A percentile compares a stretch with the other conserved stretches of the same genome.
phyloP scores from a whole-genome alignment of 2,797 vertebrate species.

The Otus scops region DNA sequence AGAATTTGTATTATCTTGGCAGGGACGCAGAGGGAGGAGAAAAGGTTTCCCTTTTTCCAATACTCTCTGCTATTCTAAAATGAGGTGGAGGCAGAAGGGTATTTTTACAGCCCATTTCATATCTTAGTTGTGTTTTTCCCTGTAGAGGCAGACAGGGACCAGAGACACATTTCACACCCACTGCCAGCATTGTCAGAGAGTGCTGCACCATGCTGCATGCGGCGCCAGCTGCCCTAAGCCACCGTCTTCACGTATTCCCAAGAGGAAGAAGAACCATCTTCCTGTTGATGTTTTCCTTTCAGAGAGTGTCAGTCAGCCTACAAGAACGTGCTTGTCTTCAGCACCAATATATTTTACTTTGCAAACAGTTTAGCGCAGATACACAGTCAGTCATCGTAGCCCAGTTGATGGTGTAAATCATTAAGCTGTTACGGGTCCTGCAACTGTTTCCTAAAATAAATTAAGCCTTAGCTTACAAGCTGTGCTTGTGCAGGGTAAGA shows the following conservation, averaged over 20 bases:
- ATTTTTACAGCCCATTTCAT: not conserved
- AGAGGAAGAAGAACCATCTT: not conserved
- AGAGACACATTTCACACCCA: not conserved
- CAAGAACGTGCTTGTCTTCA: not conserved
- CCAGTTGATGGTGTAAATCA: not conserved
- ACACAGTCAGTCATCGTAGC: fast-evolving
- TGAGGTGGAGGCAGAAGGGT: not conserved
- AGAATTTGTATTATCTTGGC: not conserved
- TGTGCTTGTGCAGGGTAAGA: not conserved
- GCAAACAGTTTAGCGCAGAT: not conserved
- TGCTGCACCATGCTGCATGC: fast-evolving
- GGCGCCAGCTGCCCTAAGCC: not conserved
- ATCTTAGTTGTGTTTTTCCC: not conserved
- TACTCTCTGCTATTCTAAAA: not conserved
- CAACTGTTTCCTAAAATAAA: not conserved
- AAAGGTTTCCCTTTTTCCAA: not conserved
- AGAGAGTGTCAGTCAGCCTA: not conserved
- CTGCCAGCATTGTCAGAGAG: not conserved
- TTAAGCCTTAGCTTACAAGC: not conserved
- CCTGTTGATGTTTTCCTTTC: not conserved
- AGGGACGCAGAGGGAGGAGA: not conserved
- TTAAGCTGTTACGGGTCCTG: not conserved
- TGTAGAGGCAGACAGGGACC: not conserved
- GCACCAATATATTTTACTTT: not conserved
- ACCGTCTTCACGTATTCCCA: not conserved